These are phyloP conservation scores for Noturus placidus DNA, from an alignment of 2,113 vertebrate species.

Conservation along the genomic window DNA sequence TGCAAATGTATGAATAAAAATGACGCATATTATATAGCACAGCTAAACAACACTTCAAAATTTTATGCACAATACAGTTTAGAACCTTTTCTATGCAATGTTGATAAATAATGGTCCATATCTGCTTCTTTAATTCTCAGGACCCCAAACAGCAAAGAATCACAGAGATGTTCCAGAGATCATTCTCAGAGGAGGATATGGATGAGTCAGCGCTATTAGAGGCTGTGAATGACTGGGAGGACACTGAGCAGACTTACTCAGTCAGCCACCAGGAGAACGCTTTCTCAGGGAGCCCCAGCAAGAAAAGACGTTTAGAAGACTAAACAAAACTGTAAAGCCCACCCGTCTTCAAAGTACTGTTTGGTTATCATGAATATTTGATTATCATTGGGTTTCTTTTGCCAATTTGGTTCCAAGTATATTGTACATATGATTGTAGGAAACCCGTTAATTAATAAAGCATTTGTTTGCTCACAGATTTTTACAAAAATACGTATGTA, in stretches of 20 bases:
- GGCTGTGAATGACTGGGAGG: constrained; percentile 72
- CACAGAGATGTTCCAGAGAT: constrained; percentile 83
- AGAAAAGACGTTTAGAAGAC: constrained; percentile 66
- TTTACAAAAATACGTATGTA: constrained; percentile 12
- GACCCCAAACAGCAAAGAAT: constrained; percentile 81
- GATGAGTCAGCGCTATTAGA: constrained; percentile 75
- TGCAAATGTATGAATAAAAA: background rate
- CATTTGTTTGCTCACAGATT: background rate
- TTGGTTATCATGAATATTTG: background rate
- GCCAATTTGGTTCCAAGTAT: background rate
- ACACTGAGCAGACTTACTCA: constrained; percentile 52
- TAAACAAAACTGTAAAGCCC: background rate
- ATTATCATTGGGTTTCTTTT: background rate
- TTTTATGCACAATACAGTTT: background rate
- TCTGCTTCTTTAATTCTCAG: constrained; percentile 43
- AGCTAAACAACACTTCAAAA: background rate
- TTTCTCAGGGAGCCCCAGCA: constrained; percentile 58
- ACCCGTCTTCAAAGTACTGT: background rate
- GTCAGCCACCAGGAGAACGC: constrained; percentile 28
- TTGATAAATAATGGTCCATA: no score
- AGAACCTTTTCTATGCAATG: background rate
- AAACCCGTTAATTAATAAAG: constrained; percentile 23
- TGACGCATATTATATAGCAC: background rate
- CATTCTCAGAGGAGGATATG: constrained; percentile 69
- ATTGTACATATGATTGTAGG: constrained; percentile 7